A percentile compares a stretch with the other conserved stretches of the same genome.
phyloP scores from a whole-genome alignment of 2,888 invertebrate species.

The Yponomeuta sedellus region DNA sequence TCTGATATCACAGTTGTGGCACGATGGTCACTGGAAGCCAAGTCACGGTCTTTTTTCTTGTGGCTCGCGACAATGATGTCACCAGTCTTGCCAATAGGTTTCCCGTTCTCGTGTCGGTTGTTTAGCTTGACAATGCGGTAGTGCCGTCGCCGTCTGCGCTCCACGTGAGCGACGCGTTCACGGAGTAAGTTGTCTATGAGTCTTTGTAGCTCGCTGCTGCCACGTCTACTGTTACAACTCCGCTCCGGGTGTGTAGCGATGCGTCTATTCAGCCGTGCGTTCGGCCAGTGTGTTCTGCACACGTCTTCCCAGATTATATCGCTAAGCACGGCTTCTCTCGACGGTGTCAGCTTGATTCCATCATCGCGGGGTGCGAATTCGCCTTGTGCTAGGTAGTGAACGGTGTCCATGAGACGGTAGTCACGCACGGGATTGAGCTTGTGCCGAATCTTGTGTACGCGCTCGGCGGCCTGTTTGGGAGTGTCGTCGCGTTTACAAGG shows the following conservation, averaged over 20 bases:
- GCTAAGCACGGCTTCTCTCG: slow-evolving; percentile 66
- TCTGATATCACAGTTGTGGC: not conserved
- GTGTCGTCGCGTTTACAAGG: slow-evolving; percentile 60
- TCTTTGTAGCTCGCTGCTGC: slow-evolving; percentile 57
- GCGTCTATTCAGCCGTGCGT: slow-evolving; percentile 55
- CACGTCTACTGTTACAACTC: slow-evolving; percentile 37
- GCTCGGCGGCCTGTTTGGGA: slow-evolving; percentile 59
- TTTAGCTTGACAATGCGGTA: slow-evolving; percentile 66
- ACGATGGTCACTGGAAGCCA: not conserved
- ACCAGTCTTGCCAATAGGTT: slow-evolving; percentile 62
- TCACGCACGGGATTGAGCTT: slow-evolving; percentile 67
- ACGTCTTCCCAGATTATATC: slow-evolving; percentile 72
- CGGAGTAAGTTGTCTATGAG: slow-evolving; percentile 61
- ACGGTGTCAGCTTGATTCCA: slow-evolving; percentile 66
- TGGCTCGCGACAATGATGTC: slow-evolving; percentile 69
- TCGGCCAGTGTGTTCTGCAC: slow-evolving; percentile 69
- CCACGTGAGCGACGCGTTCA: slow-evolving; percentile 64
- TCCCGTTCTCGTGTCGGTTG: slow-evolving; percentile 58
- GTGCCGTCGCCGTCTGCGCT: slow-evolving; percentile 61
- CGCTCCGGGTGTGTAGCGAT: slow-evolving; percentile 15
- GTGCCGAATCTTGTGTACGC: slow-evolving; percentile 64
- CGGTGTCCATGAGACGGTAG: slow-evolving; percentile 68
- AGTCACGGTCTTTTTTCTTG: slow-evolving; percentile 37
- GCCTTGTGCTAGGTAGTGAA: slow-evolving; percentile 68
- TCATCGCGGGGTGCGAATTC: slow-evolving; percentile 70